These are phyloP conservation scores for Cyclura pinguis DNA, from an alignment of 2,797 vertebrate genomes.

Conservation along the genomic window DNA sequence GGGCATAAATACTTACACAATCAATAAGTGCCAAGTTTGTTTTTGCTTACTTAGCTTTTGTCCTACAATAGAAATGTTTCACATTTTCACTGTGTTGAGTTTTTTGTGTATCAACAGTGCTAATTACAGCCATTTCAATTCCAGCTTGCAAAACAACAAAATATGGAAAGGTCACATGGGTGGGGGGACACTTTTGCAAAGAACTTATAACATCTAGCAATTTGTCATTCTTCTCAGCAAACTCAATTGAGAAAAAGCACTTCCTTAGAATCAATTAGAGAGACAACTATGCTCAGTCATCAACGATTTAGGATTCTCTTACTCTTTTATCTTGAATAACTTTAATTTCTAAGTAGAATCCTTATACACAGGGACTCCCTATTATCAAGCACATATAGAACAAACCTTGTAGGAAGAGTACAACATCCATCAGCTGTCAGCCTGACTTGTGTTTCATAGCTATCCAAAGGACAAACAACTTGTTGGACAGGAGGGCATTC, in stretches of 20 bases:
- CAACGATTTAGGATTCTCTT: neutral
- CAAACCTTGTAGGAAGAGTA: conserved; percentile 89
- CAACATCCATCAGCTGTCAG: conserved; percentile 92
- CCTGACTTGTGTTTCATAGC: conserved; percentile 90
- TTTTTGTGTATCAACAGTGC: no score
- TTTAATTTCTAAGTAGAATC: neutral
- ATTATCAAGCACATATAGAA: conserved; percentile 28
- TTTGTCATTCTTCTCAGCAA: neutral
- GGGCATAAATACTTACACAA: no score
- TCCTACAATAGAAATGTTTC: no score
- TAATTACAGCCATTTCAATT: no score
- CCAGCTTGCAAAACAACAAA: no score
- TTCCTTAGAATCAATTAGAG: neutral
- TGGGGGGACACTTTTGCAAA: no score
- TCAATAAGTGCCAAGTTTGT: no score
- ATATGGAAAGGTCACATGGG: no score
- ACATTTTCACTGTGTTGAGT: no score
- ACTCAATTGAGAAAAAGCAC: neutral
- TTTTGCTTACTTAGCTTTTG: no score
- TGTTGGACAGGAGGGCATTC: conserved; percentile 89
- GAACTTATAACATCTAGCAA: neutral
- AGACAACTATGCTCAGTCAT: neutral
- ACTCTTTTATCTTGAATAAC: neutral
- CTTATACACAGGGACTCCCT: neutral
- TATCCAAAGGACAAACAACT: conserved; percentile 88